Evolutionary conservation across 2,888 invertebrate genomes (phyloP), one percentile per base, ranked within the genome.

Genomic region (Calameuta idolon): DNA sequence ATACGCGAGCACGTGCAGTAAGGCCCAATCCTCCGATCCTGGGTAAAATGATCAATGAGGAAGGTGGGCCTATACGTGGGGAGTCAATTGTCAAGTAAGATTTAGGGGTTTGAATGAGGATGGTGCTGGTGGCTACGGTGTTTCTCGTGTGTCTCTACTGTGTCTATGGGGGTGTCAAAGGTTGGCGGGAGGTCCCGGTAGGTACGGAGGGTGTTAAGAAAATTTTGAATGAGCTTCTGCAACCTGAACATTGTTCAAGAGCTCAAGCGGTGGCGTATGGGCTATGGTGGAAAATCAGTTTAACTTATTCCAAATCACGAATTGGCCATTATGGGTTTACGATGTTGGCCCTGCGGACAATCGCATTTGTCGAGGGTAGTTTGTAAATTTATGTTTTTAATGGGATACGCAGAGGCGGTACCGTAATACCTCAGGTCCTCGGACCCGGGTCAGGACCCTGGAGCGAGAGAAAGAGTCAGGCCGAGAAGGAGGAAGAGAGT

Each of bases 301-400:
- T 85, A 88, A 88, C 86, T 89, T 90, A 90, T 90, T 88, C 87
- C 82, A 78, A 86, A 90, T 89, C 90, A 90, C 90, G 90, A 87
- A 84, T 88, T 80, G 79, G 82, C 85, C 83, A 85, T 88, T 88
- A 85, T 84, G 78, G 79, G 75, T 77, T 75, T 75, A 69, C 40
- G 37, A 73, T 37, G 73, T 55, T 77, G 71, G 23, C 73, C 71
- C 71, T 34, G 71, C 31, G 31, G 77, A 80, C 35, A 82, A 86
- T 86, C 82, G 82, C 80, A 80, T 86, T 86, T 85, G 83, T 82
- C 80, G 83, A 82, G 84, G 83, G 81, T 79, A 80, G 81, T 85
- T 84, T 85, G 84, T 84, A 83, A 86, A 88, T 88, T 87, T 87
- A 85, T 85, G 84, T 89, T 89, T 87, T 88, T 87, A 86, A 85